A percentile compares a stretch with the other conserved stretches of the same genome.
phyloP scores from a whole-genome alignment of 1,140 invertebrate species.

The Dendroctonus ponderosae region DNA sequence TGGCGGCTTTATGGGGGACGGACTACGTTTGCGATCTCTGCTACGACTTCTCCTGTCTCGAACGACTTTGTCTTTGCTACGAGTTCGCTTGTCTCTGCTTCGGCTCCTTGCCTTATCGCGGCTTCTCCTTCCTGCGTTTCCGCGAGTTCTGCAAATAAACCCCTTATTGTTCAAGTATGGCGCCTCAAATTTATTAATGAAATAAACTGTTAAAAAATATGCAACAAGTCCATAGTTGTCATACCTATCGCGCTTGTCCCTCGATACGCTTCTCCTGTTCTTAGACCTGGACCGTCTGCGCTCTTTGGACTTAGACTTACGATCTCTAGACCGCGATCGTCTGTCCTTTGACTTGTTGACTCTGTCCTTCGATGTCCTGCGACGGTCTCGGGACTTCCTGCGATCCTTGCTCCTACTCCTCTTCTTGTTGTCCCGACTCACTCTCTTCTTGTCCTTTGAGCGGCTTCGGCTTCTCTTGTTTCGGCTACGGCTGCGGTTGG shows the following conservation, averaged over 20 bases:
- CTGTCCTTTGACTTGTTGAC: constrained; percentile 50
- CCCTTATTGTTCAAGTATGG: too few species aligned
- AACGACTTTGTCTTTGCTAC: constrained; percentile 9
- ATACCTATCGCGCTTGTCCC: constrained; percentile 35
- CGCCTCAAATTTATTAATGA: too few species aligned
- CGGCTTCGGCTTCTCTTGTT: constrained; percentile 42
- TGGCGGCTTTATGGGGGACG: constrained; percentile 37
- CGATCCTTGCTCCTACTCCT: constrained; percentile 46
- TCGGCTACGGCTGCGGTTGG: constrained; percentile 53
- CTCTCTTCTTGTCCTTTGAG: constrained; percentile 25
- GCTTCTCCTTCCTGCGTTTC: too few species aligned
- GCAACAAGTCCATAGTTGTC: background rate
- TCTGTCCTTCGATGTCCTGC: constrained; percentile 45
- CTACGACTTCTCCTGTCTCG: constrained; percentile 42
- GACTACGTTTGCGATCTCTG: constrained; percentile 43
- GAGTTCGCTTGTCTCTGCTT: background rate
- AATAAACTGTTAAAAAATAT: too few species aligned
- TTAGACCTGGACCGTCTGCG: constrained; percentile 45
- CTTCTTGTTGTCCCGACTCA: constrained; percentile 37
- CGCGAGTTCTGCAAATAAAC: background rate
- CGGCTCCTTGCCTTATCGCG: constrained; percentile 11
- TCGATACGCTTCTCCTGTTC: constrained; percentile 39
- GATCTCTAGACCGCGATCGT: constrained; percentile 57
- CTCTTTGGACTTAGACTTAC: constrained; percentile 51
- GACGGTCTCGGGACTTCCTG: constrained; percentile 46